phyloP scores from a whole-genome alignment of 2,888 invertebrate genomes.

The Drosophila parthenogenetica region DNA sequence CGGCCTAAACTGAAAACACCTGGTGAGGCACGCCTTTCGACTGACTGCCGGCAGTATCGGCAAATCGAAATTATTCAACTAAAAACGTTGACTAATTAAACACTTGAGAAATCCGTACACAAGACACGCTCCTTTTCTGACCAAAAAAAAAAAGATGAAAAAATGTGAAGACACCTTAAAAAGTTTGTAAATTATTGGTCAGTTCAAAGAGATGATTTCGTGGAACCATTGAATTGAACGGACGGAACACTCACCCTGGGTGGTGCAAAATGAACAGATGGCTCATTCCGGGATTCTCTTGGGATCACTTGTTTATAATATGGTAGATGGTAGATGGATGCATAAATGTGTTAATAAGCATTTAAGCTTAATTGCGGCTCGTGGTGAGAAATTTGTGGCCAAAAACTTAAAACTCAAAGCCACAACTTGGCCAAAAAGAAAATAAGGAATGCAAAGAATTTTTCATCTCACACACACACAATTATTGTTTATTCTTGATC shows the following conservation, averaged over 20 bases:
- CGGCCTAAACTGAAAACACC: constrained; percentile 7
- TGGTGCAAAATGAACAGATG: constrained; percentile 61
- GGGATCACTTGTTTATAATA: constrained; percentile 39
- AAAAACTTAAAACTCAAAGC: background rate
- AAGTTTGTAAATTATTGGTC: constrained; percentile 10
- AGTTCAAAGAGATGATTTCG: constrained; percentile 26
- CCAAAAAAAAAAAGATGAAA: background rate
- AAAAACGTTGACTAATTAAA: constrained; percentile 26
- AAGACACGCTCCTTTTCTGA: constrained; percentile 4
- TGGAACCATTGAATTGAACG: background rate
- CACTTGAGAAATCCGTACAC: constrained; percentile 5
- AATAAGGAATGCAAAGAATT: constrained; percentile 30
- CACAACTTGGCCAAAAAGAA: constrained; percentile 2
- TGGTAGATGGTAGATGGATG: constrained; percentile 2
- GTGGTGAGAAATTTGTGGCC: constrained; percentile 20
- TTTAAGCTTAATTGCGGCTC: constrained; percentile 41
- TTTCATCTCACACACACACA: background rate
- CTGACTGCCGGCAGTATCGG: constrained; percentile 10
- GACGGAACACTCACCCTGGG: constrained; percentile 27
- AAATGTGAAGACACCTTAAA: constrained; percentile 8
- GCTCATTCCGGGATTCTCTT: constrained; percentile 38
- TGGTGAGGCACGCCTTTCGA: background rate
- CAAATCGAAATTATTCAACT: too few species aligned
- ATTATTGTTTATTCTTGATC: constrained; percentile 65
- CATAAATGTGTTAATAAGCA: constrained; percentile 58